Evolutionary conservation across 2,797 vertebrate species (phyloP).

Genomic region (Crenuchus spilurus): DNA sequence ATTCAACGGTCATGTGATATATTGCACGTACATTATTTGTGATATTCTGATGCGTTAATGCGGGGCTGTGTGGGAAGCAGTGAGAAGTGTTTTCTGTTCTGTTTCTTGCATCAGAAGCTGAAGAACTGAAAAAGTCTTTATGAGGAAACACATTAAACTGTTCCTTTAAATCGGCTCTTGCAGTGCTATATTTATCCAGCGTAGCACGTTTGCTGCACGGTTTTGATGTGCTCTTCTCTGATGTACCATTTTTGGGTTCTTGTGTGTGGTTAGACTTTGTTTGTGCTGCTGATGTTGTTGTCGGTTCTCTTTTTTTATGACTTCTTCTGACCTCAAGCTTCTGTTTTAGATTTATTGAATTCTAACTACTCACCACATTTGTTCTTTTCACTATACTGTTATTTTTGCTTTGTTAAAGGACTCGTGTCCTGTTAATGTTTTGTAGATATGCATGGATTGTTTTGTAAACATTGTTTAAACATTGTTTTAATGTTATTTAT

Average conservation of each 20-base stretch:
- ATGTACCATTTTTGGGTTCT: background rate
- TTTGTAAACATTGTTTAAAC: constrained; percentile 1
- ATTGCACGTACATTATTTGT: no score
- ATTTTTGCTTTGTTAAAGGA: background rate
- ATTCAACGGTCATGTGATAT: no score
- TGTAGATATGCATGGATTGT: background rate
- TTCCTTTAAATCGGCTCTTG: no score
- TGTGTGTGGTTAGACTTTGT: background rate
- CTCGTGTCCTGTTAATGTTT: background rate
- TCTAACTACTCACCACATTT: background rate
- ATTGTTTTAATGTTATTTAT: constrained; percentile 28
- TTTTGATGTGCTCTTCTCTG: background rate
- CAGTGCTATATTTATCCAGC: background rate
- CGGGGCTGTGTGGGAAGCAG: no score
- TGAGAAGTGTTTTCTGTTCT: no score
- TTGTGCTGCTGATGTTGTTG: background rate
- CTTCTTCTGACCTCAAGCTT: background rate
- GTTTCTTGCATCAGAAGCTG: no score
- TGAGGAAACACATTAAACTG: no score
- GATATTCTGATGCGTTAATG: no score
- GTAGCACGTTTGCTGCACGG: background rate
- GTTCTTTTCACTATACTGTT: background rate
- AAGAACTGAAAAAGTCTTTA: no score
- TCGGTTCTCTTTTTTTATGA: background rate
- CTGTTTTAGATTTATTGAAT: background rate